Conservation (phyloP, 2,888 invertebrate genomes). For the Campopleginae sp. region DNA sequence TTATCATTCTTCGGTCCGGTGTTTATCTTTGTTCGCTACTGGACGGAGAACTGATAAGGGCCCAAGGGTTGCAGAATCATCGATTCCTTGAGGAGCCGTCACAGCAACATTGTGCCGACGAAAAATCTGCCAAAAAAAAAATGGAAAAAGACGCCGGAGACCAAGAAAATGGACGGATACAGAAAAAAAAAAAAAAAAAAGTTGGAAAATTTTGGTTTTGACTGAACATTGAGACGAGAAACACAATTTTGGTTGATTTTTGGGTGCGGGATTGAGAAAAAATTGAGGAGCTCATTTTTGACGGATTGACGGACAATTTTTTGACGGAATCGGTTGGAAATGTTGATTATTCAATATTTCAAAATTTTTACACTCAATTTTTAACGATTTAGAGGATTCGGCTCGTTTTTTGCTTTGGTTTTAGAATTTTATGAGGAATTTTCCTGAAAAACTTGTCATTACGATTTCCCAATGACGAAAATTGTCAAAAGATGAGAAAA, state of each 20-base stretch:
- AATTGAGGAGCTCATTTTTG: neutral
- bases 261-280: neutral
- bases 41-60: slow-evolving; percentile 99
- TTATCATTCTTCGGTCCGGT: slow-evolving; percentile 98
- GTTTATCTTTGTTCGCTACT: slow-evolving; percentile 89
- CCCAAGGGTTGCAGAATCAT: slow-evolving; percentile 89
- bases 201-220: neutral
- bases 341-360: neutral
- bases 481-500: neutral
- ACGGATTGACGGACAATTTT: neutral
- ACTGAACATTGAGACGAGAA: neutral
- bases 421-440: neutral
- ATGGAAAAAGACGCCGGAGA: too few species aligned
- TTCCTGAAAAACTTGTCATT: too few species aligned
- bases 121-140: neutral
- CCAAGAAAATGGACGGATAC: too few species aligned
- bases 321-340: neutral
- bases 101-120: neutral
- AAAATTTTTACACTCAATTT: neutral
- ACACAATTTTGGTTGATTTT: neutral
- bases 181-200: neutral
- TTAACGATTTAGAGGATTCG: too few species aligned
- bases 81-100: slow-evolving; percentile 52
- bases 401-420: neutral
- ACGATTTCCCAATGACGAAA: neutral